Evolutionary conservation across 2,797 vertebrate genomes (phyloP).

Genomic region (Acrossocheilus wenchowensis): DNA sequence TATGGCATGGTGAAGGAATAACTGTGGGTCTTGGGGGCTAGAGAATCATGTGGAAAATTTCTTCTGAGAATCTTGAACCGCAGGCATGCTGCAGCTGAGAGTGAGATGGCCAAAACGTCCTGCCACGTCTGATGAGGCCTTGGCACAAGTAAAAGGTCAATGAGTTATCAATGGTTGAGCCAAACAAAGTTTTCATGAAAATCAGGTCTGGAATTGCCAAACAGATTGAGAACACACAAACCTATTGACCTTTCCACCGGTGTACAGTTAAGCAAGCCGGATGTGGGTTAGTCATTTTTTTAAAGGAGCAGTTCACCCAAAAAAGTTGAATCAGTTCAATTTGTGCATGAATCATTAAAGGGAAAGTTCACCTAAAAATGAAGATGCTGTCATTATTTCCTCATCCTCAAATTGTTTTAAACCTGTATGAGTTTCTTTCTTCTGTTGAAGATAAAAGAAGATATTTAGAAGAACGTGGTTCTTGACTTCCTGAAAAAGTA

Average conservation of each 20-base stretch:
- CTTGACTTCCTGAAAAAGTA: neutral
- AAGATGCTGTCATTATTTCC: neutral
- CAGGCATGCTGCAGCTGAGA: conserved; percentile 34
- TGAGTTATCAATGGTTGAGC: conserved; percentile 39
- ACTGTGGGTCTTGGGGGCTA: conserved; percentile 42
- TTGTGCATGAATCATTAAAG: neutral
- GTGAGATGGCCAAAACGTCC: conserved; percentile 5
- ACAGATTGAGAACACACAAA: neutral
- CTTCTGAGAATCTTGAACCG: conserved; percentile 29
- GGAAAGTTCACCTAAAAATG: neutral
- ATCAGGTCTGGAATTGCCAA: neutral
- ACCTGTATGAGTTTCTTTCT: neutral
- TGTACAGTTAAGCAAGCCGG: neutral
- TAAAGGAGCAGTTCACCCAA: neutral
- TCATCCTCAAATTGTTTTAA: neutral
- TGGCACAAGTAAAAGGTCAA: conserved; percentile 22
- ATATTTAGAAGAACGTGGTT: neutral
- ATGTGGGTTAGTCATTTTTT: neutral
- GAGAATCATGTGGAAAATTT: conserved; percentile 53
- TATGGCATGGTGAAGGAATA: conserved; percentile 43
- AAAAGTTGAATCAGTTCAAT: neutral
- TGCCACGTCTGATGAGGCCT: conserved; percentile 30
- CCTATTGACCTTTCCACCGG: neutral
- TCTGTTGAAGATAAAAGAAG: neutral
- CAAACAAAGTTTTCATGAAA: conserved; percentile 46